Conservation (phyloP, 2,888 invertebrate genomes). For the Smittia aterrima region DNA sequence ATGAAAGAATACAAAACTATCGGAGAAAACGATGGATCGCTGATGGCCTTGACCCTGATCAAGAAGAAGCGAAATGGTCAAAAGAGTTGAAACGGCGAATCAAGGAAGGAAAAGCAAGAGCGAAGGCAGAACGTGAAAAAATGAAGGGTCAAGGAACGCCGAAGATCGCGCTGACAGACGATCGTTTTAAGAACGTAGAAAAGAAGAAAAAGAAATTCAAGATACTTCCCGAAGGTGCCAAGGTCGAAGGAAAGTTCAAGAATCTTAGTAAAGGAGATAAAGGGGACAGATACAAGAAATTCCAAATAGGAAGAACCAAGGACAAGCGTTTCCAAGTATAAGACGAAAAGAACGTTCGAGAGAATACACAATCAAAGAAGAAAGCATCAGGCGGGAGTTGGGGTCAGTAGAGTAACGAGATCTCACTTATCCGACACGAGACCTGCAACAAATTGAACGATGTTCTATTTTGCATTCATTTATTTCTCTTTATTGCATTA, state of each 20-base stretch:
- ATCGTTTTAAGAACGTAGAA: slow-evolving; percentile 50
- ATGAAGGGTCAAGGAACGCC: slow-evolving; percentile 43
- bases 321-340: too few species aligned
- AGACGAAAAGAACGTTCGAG: too few species aligned
- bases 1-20: slow-evolving; percentile 81
- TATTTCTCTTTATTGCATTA: neutral
- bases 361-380: neutral
- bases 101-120: slow-evolving; percentile 18
- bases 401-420: too few species aligned
- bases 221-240: neutral
- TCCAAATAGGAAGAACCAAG: too few species aligned
- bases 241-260: neutral
- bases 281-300: neutral
- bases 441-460: too few species aligned
- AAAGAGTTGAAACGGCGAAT: slow-evolving; percentile 27
- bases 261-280: neutral
- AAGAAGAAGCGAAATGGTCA: slow-evolving; percentile 61
- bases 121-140: neutral
- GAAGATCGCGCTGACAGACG: slow-evolving; percentile 47
- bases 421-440: too few species aligned
- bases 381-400: neutral
- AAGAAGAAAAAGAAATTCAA: slow-evolving; percentile 45
- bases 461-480: too few species aligned
- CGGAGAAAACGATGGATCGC: slow-evolving; percentile 82
- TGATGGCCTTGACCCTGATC: slow-evolving; percentile 78